phyloP scores from a whole-genome alignment of 1,140 invertebrate species.

The Eriosoma lanigerum region DNA sequence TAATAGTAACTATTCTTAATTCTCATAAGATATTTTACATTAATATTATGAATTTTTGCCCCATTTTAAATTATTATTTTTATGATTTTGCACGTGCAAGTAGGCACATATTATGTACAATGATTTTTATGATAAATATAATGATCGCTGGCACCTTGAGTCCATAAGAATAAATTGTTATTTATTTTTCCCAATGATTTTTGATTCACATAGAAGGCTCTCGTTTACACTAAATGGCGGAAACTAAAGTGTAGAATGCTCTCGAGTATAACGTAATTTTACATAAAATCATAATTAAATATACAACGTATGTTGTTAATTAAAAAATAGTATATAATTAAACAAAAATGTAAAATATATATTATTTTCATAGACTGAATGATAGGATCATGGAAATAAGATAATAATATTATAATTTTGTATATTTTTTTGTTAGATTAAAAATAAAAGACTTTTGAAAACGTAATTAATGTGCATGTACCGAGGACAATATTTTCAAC shows the following conservation, averaged over 20 bases:
- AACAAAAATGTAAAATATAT: background rate
- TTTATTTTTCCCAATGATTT: constrained; percentile 37
- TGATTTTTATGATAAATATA: background rate
- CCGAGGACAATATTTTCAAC: too few species aligned
- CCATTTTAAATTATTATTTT: too few species aligned
- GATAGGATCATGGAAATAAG: constrained; percentile 6
- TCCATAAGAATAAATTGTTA: background rate
- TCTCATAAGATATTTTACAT: too few species aligned
- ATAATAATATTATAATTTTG: constrained; percentile 13
- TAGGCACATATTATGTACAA: too few species aligned
- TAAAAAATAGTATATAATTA: constrained; percentile 35
- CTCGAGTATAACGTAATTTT: constrained; percentile 34
- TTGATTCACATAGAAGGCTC: constrained; percentile 45
- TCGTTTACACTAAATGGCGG: constrained; percentile 28
- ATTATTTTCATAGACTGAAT: background rate
- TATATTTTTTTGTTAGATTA: background rate
- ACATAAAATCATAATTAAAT: constrained; percentile 29
- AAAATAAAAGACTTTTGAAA: background rate
- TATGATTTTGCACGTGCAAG: too few species aligned
- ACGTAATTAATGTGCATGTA: too few species aligned
- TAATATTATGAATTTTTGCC: too few species aligned
- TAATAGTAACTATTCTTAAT: too few species aligned
- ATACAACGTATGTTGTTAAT: background rate
- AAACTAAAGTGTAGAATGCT: constrained; percentile 18
- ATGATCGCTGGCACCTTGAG: background rate